Evolutionary conservation across 30 jellyfish, hydroid and myxozoan species (phyloP).

Genomic region (Pelagia noctiluca): DNA sequence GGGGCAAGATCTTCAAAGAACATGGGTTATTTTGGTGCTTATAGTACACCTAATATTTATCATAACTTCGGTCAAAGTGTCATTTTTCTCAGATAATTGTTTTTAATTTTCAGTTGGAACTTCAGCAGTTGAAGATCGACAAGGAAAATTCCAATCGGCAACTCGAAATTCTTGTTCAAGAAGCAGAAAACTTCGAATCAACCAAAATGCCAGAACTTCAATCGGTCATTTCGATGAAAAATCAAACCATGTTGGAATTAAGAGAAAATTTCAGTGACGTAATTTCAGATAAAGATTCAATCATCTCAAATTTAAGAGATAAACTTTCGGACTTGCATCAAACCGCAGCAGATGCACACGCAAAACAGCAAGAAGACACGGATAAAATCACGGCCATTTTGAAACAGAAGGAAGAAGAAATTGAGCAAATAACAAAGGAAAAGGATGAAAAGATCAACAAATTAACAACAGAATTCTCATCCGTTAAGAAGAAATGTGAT

Average conservation of each 20-base stretch:
- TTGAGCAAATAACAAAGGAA: slow-evolving; percentile 25
- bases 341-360: background rate
- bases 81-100: background rate
- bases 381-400: slow-evolving; percentile 13
- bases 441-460: slow-evolving; percentile 26
- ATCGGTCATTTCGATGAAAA: slow-evolving; percentile 66
- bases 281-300: slow-evolving; percentile 78
- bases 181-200: slow-evolving; percentile 41
- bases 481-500: slow-evolving; percentile 50
- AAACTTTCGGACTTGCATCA: slow-evolving; percentile 50
- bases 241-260: slow-evolving; percentile 75
- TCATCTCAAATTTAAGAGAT: slow-evolving; percentile 50
- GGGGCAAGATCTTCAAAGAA: too few relatives aligned
- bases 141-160: slow-evolving; percentile 41
- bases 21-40: too few relatives aligned
- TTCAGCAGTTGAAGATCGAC: slow-evolving; percentile 48
- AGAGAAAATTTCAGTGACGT: slow-evolving; percentile 84
- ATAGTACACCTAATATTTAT: too few relatives aligned
- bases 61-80: too few relatives aligned
- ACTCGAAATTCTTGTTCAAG: slow-evolving; percentile 32
- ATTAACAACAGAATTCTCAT: slow-evolving; percentile 33
- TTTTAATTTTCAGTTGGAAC: slow-evolving; percentile 56
- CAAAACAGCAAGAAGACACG: slow-evolving; percentile 29
- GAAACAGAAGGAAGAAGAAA: slow-evolving; percentile 38
- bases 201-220: slow-evolving; percentile 63